Evolutionary conservation across 1,140 invertebrate genomes (phyloP).

Genomic region (Brevipalpus yothersi): DNA sequence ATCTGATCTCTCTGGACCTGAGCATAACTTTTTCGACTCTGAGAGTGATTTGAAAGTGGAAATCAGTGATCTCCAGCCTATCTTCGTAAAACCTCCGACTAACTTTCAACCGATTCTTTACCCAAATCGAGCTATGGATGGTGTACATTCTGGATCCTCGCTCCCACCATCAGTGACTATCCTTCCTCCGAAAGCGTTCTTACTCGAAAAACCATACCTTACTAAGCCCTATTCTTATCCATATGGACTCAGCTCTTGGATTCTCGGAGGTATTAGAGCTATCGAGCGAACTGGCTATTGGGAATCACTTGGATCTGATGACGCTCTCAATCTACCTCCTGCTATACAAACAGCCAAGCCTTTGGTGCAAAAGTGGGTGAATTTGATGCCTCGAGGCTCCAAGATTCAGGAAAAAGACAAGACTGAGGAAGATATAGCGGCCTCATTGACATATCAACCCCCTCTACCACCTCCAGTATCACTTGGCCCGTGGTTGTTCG

Average conservation of each 20-base stretch:
- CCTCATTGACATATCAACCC: background rate
- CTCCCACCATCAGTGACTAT: background rate
- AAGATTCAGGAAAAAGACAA: background rate
- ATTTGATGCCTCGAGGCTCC: background rate
- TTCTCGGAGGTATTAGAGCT: background rate
- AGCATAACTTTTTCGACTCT: background rate
- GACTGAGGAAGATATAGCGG: background rate
- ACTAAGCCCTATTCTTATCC: background rate
- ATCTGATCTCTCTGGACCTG: background rate
- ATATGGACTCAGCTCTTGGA: background rate
- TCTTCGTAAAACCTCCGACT: conserved; percentile 10
- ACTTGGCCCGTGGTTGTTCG: background rate
- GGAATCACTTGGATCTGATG: background rate
- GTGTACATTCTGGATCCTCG: background rate
- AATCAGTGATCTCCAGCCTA: conserved; percentile 1
- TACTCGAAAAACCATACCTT: background rate
- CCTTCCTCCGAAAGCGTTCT: background rate
- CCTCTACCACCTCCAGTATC: background rate
- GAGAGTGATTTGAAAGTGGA: background rate
- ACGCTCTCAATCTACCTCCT: background rate
- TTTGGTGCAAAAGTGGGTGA: background rate
- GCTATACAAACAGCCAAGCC: background rate
- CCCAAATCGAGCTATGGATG: background rate
- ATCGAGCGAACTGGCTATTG: background rate
- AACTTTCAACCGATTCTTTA: conserved; percentile 11